Percentiles rank a stretch among this genome's conserved stretches.
Conservation (phyloP, 2,797 vertebrate genomes). For the Pteropus rufus region DNA sequence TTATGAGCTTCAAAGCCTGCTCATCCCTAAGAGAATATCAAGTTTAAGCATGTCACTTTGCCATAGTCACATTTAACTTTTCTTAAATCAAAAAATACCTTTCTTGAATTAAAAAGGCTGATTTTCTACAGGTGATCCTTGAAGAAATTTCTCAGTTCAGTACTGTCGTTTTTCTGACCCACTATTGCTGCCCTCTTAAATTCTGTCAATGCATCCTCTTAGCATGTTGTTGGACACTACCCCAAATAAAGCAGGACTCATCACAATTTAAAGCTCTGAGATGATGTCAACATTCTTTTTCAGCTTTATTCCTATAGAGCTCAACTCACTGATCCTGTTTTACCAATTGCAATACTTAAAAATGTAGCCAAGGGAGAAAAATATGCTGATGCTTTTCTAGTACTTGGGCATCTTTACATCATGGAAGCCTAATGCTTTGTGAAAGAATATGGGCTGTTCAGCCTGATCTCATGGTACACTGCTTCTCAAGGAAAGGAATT, state of each 20-base stretch:
- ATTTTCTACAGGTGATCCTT: constrained; percentile 77
- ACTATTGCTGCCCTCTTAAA: constrained; percentile 56
- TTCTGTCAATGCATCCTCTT: neutral
- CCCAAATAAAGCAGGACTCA: neutral
- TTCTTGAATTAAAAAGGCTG: constrained; percentile 62
- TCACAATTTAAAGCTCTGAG: neutral
- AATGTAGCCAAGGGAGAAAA: neutral
- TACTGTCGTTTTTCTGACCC: constrained; percentile 60
- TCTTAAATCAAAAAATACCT: constrained; percentile 78
- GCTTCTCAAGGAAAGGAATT: neutral
- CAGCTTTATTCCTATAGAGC: neutral
- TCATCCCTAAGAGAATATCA: constrained; percentile 82
- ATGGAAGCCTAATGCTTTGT: neutral
- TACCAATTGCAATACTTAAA: neutral
- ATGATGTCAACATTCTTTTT: constrained; percentile 1
- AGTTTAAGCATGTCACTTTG: constrained; percentile 83
- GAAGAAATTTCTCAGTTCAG: constrained; percentile 66
- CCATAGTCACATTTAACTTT: constrained; percentile 79
- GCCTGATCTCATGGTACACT: neutral
- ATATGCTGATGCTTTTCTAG: neutral
- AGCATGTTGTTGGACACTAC: neutral
- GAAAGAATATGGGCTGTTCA: neutral
- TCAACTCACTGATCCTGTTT: constrained; percentile 3
- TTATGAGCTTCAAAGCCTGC: constrained; percentile 78
- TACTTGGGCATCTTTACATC: neutral